Evolutionary conservation across 2,113 vertebrate genomes (phyloP).

Genomic region (Lagenorhynchus albirostris): DNA sequence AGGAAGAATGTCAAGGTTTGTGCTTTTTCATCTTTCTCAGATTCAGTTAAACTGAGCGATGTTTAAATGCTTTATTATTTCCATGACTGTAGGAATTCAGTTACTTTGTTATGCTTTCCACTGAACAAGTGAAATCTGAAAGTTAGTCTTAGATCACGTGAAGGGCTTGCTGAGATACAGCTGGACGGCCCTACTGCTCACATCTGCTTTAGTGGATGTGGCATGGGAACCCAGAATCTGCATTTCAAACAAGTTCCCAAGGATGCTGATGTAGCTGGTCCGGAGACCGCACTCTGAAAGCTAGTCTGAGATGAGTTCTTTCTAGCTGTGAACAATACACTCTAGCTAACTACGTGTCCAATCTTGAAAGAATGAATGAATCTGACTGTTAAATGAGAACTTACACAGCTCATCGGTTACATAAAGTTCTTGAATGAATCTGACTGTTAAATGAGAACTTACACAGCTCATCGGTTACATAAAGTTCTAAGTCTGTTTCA

Average conservation of each 20-base stretch:
- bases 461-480: background rate
- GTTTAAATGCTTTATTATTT: slow-evolving; percentile 47
- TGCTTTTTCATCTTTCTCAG: background rate
- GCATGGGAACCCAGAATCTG: background rate
- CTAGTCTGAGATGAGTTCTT: background rate
- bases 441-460: background rate
- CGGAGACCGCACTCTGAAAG: background rate
- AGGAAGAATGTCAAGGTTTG: background rate
- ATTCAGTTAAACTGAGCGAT: background rate
- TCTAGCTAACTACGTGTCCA: background rate
- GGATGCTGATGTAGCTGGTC: background rate
- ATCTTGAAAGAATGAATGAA: background rate
- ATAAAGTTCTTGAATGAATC: background rate
- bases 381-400: background rate
- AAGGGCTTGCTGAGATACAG: background rate
- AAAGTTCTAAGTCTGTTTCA: background rate
- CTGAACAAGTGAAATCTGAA: background rate
- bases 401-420: background rate
- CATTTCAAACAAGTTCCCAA: slow-evolving; percentile 1
- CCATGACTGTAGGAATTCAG: background rate
- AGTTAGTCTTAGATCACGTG: background rate
- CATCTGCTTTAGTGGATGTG: background rate
- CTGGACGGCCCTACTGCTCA: background rate
- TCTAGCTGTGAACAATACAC: background rate
- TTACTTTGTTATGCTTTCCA: background rate